Base-by-base conservation (phyloP, 2,888 invertebrate genomes). In the Sesamia inferens region DNA sequence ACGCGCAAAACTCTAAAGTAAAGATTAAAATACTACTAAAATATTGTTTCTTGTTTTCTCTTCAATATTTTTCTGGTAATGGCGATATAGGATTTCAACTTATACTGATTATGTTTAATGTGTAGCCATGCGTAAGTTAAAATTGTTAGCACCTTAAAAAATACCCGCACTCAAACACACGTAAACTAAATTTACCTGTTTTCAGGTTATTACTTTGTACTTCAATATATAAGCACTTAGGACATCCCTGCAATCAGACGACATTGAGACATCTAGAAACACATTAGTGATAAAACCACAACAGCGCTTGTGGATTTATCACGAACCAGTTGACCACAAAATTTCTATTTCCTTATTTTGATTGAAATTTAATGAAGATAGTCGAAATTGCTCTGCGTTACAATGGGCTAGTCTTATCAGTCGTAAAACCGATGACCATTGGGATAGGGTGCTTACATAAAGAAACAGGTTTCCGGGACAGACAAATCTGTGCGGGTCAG, bases 291-390 rank as follows among this genome's bases (percentile, higher is more conserved):
- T 44, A 63, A 24, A 63, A 31, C 48, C 69, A 24, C 59, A 22
- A 42, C 8, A 19, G 24, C 24, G 10, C 16, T 61, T 55, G 61
- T 48, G 76, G 66, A 61, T 64, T n/a, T 2, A 13, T n/a, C n/a
- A n/a, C 24, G 61, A 42, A 54, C 1, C 44, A 5, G 51, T 51
- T 31, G 8, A 39, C 31, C 19, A n/a, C 8, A 16, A 10, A 22
- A 14, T 47, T 22, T 39, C 16, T 57, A 70, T 13, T 6, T 39
- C 39, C 39, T 0, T 68, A 47, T 47, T 44, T 47, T 19, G 6
- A 47, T 59, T 47, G n/a, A n/a, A n/a, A 68, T 11, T 58, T 2
- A 19, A 13, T 22, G 2, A 54, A 64, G 1, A 10, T 54, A 16
- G 14, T n/a, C 11, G 31, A 59, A 54, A 54, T 54, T 54, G 19